Evolutionary conservation across 2,888 invertebrate genomes (phyloP).

Genomic region (Eristalis pertinax): DNA sequence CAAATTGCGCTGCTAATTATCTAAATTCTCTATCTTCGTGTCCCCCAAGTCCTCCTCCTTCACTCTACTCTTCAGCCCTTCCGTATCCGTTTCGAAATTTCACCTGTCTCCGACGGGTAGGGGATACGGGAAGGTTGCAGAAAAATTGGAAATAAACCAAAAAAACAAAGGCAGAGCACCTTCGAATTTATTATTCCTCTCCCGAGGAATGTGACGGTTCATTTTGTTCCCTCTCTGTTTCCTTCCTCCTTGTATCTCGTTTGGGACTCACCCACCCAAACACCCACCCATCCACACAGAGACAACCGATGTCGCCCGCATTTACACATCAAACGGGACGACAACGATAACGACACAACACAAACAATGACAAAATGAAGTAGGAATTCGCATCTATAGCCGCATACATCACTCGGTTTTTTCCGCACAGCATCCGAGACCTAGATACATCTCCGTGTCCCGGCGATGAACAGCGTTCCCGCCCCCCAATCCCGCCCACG

Average conservation of each 20-base stretch:
- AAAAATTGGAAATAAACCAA: not conserved
- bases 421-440: not conserved
- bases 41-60: not conserved
- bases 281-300: not conserved
- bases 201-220: not conserved
- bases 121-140: not conserved
- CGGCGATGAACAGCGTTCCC: not conserved
- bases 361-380: constrained; percentile 44
- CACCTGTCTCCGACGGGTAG: not conserved
- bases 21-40: not conserved
- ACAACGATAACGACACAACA: constrained; percentile 12
- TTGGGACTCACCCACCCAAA: not conserved
- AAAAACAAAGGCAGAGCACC: constrained; percentile 20
- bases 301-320: not conserved
- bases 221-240: not conserved
- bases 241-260: not conserved
- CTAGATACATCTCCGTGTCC: not conserved
- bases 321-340: constrained; percentile 15
- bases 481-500: not conserved
- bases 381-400: constrained; percentile 41
- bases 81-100: not conserved
- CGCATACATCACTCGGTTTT: constrained; percentile 34
- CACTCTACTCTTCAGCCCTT: not conserved
- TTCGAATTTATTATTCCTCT: constrained; percentile 29
- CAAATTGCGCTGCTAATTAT: not conserved